Evolutionary conservation across 1,140 invertebrate genomes (phyloP), one percentile per base, ranked within the genome.

Genomic region (Drepana arcuata): DNA sequence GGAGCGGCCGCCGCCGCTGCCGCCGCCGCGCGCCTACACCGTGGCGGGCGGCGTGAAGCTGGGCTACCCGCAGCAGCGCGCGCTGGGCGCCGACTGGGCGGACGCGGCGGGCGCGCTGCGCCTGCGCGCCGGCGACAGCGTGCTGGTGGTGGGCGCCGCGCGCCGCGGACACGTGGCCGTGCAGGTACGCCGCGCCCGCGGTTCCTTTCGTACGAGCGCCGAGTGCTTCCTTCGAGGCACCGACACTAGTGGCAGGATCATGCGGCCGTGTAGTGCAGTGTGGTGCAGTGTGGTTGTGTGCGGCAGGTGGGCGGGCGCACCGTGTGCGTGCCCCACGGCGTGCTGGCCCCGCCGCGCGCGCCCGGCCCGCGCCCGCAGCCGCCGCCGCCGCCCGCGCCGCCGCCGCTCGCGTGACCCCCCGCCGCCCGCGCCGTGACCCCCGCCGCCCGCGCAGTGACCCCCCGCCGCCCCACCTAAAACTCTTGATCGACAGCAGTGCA

Each of bases 11-110:
- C 95, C 95, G 5, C 94, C 94, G 10, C 90, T 97, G 23, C 95
- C 95, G 2, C 93, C 93, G 2, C 93, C 93, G 56, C 87, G 95
- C 47, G 88, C 93, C 0, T 97, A 97, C 79, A 96, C 94, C 14
- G 93, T 97, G 23, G 87, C 92, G 15, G 94, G 93, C 39, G 96
- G 96, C 77, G 93, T 93, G n/a, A 96, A 96, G 84, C 77, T 97
- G 37, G 90, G 93, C 43, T 97, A 96, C 84, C 95, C 95, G 16
- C 95, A 97, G 83, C 93, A 90, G 34, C 88, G 95, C 63, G 84
- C 94, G 14, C 95, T 97, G 93, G 94, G 95, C 78, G 91, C 92
- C 86, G 91, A 93, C 45, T 97, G 92, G 84, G 91, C 92, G 2
- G 88, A 88, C 79, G 62, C 59, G 66, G 69, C 75, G 29, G 65